Evolutionary conservation across 2,888 invertebrate species (phyloP), one percentile per base, ranked within the genome.

Genomic region (Torymus aiolomorphi): DNA sequence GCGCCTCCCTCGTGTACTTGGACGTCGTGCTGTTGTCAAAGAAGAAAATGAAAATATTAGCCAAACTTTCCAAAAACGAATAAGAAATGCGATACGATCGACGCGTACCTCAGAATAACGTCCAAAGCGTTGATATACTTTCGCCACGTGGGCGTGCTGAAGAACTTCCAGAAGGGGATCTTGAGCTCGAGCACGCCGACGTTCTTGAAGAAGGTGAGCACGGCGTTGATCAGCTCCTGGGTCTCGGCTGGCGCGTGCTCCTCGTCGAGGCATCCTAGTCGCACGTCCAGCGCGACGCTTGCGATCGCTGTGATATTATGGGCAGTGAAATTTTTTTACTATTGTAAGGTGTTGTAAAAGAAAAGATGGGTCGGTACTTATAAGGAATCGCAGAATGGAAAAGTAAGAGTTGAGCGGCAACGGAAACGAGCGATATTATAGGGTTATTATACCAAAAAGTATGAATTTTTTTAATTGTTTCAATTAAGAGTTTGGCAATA

Each of bases 151-250:
- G 93, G 91, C 0, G 94, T 94, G 5, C 92, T 92, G 86, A 94
- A 93, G 2, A 94, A 84, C 85, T 93, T 92, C 95, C 95, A 95
- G 91, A 94, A 93, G 0, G 94, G 94, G 5, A 94, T 92, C 80
- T 93, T 92, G 14, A 95, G 89, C 85, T 95, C 95, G 76, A 94
- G 87, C 69, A 93, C 91, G 0, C 93, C 94, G 0, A 95, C 94
- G 83, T 93, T 93, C 4, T 93, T 88, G 86, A 95, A 93, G 87
- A 94, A 94, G 0, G 93, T 93, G 81, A 93, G 93, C 0, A 94
- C 94, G 0, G 94, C 94, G 82, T 94, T 92, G 11, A 95, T 94
- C 10, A 95, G 90, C 66, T 90, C 90, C 87, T 94, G 94, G 1
- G 94, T 94, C 79, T 94, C 93, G 14, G 92, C 91, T 13, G 92